Evolutionary conservation across 2,888 invertebrate species (phyloP).

Genomic region (Meiosimyza decipiens): DNA sequence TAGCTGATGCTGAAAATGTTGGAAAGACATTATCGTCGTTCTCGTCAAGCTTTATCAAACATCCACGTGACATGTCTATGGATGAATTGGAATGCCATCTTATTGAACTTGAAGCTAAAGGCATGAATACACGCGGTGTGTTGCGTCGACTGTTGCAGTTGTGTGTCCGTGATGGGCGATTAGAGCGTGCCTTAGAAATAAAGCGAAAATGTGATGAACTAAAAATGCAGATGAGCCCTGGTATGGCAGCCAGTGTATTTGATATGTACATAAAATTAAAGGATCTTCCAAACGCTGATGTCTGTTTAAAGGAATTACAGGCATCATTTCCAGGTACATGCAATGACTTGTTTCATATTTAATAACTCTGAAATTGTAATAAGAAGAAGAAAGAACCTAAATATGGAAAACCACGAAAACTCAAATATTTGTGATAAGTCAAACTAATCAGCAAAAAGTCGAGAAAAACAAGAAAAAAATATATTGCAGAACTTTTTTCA

Average conservation of each 20-base stretch:
- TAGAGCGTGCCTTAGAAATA: constrained; percentile 70
- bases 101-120: constrained; percentile 74
- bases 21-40: constrained; percentile 30
- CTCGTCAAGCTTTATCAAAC: constrained; percentile 65
- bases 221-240: constrained; percentile 71
- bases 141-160: constrained; percentile 72
- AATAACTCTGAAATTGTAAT: not conserved
- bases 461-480: not conserved
- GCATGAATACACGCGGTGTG: constrained; percentile 75
- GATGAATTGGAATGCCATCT: constrained; percentile 74
- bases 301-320: constrained; percentile 69
- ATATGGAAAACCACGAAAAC: no score
- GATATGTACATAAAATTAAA: constrained; percentile 72
- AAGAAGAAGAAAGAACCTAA: no score
- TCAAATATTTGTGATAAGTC: no score
- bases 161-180: constrained; percentile 70
- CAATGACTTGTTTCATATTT: not conserved
- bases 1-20: constrained; percentile 49
- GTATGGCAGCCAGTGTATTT: constrained; percentile 75
- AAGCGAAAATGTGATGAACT: constrained; percentile 69
- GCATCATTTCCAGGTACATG: constrained; percentile 66
- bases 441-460: no score
- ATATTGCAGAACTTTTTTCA: no score
- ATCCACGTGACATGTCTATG: constrained; percentile 73
- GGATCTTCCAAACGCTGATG: constrained; percentile 70